Base-by-base conservation (phyloP, 1,140 invertebrate species). In the Augochlora pura region DNA sequence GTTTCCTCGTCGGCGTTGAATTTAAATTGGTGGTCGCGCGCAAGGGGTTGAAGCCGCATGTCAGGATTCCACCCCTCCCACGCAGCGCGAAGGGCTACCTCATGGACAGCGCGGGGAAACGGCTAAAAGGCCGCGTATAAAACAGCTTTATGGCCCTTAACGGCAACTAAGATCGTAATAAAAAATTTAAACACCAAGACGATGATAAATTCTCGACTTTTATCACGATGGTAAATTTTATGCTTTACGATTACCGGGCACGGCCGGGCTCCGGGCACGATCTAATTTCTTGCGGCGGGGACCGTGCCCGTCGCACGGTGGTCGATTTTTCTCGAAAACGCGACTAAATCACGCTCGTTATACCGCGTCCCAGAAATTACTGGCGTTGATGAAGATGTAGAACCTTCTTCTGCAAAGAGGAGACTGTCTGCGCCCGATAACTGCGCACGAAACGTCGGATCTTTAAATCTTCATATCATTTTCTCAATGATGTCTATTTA, bases 131-230 rank as follows among this genome's bases (percentile, higher is more conserved):
- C 74, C 74, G 52, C 65, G 74, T 77, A 70, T 77, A 77, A 77
- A 77, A 59, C 74, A 77, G 66, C 74, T 77, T 77, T 77, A 77
- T 49, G 66, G 74, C 74, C 42, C 74, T 77, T 77, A 77, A 77
- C 65, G 74, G 74, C 74, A 77, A 77, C 74, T 77, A 77, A 77
- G 74, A 77, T 77, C 74, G 74, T 62, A 77, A 77, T 77, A 77
- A 77, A 77, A 77, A 77, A 77, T 77, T 77, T 77, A 77, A 77
- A 69, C 74, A 49, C 74, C 74, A 42, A 69, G 74, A 77, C 74
- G 74, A 77, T 77, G 74, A 77, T 77, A 77, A 77, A 77, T 77
- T 70, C 74, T 77, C 74, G 74, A 77, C 74, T 77, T 77, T 77
- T 77, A 77, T 77, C 74, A 77, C 66, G 65, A 77, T 77, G 74